Percentiles rank a stretch among this genome's conserved stretches.
phyloP scores from a whole-genome alignment of 2,113 vertebrate genomes.

The Crotalus horridus region DNA sequence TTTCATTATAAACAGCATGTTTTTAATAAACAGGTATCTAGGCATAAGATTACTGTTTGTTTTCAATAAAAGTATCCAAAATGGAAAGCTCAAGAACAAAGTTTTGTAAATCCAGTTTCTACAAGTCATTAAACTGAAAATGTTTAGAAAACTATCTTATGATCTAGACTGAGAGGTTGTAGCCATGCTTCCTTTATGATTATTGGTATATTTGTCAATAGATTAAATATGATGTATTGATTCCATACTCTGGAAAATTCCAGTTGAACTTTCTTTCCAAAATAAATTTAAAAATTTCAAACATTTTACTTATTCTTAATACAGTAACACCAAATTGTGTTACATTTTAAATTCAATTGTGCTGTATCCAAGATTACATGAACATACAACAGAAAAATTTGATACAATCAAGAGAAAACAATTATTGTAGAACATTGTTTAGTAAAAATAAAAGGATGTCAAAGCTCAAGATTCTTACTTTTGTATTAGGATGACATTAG shows the following conservation, averaged over 20 bases:
- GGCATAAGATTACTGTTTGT: neutral
- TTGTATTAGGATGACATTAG: neutral
- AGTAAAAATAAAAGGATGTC: neutral
- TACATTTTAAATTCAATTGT: neutral
- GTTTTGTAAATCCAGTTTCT: neutral
- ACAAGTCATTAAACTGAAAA: neutral
- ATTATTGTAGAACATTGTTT: neutral
- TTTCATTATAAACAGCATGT: neutral
- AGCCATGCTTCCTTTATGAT: neutral
- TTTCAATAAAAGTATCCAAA: conserved; percentile 2
- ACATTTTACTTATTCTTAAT: neutral
- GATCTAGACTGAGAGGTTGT: neutral
- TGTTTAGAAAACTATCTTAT: neutral
- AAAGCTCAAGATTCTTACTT: neutral
- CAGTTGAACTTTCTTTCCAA: neutral
- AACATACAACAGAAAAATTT: neutral
- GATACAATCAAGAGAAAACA: neutral
- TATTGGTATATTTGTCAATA: neutral
- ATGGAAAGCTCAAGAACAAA: neutral
- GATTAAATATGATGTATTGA: neutral
- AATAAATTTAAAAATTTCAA: neutral
- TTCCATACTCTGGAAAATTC: neutral
- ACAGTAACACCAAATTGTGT: neutral
- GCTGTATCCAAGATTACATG: neutral
- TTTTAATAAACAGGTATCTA: neutral